A percentile compares a stretch with the other conserved stretches of the same genome.
Evolutionary conservation across 1,140 invertebrate genomes (phyloP).

Genomic region (Nylanderia fulva): DNA sequence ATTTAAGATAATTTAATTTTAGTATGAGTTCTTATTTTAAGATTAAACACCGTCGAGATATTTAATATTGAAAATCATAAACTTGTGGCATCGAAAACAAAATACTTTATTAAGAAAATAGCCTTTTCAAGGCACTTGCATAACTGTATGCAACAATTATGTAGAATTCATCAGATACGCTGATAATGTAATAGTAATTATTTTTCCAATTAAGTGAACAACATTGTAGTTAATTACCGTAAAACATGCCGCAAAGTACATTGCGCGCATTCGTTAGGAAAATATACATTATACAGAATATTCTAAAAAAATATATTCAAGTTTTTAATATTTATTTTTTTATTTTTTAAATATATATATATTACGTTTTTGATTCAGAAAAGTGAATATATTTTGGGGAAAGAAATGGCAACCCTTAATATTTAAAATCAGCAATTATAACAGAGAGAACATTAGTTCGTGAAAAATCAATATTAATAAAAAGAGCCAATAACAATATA

Average conservation of each 20-base stretch:
- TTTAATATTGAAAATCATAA: background rate
- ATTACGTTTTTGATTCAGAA: no score
- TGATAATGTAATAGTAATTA: constrained; percentile 11
- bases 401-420: background rate
- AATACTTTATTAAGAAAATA: background rate
- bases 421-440: background rate
- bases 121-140: background rate
- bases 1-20: background rate
- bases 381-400: background rate
- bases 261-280: background rate
- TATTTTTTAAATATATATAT: no score
- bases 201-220: constrained; percentile 26
- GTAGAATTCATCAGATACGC: background rate
- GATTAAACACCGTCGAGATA: background rate
- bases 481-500: background rate
- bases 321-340: no score
- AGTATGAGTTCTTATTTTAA: background rate
- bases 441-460: no score
- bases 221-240: constrained; percentile 8
- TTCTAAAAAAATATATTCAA: background rate
- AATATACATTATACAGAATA: background rate
- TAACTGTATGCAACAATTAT: constrained; percentile 9
- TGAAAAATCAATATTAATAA: background rate
- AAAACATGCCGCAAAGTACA: background rate
- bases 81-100: background rate